phyloP scores from a whole-genome alignment of 2,888 invertebrate species.

The Mystacides longicornis region DNA sequence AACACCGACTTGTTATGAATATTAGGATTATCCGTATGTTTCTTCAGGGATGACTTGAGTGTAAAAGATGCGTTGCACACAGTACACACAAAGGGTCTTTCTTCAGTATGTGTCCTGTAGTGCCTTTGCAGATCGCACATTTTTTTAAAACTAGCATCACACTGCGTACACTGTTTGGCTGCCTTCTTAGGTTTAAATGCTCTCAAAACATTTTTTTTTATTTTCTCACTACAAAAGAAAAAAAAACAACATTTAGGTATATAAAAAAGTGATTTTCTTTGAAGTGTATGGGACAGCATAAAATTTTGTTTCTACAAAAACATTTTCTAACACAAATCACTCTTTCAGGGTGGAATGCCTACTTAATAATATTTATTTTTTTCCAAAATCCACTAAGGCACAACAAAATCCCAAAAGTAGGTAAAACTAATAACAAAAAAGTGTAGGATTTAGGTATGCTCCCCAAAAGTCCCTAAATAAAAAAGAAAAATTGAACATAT shows the following conservation, averaged over 20 bases:
- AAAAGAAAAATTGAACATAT: no score
- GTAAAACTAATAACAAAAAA: no score
- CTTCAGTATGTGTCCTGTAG: slow-evolving; percentile 10
- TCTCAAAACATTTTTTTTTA: slow-evolving; percentile 5
- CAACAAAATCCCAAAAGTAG: no score
- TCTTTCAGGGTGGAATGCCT: no score
- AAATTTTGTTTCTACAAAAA: no score
- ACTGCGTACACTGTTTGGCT: slow-evolving; percentile 6
- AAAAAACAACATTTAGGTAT: background rate
- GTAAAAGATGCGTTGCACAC: slow-evolving; percentile 10
- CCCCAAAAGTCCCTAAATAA: no score
- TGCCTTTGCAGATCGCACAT: slow-evolving; percentile 14
- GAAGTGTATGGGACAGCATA: no score
- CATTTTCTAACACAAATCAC: no score
- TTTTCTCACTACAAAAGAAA: background rate
- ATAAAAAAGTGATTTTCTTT: no score
- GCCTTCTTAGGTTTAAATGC: slow-evolving; percentile 5
- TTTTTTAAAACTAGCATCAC: slow-evolving; percentile 16
- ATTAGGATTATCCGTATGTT: slow-evolving; percentile 3
- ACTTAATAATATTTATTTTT: no score
- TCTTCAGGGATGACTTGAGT: slow-evolving; percentile 11
- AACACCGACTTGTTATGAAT: background rate
- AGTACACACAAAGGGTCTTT: slow-evolving; percentile 9
- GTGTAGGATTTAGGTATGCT: no score
- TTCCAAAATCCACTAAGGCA: no score